A percentile compares a stretch with the other conserved stretches of the same genome.
Conservation (phyloP, 2,113 vertebrate species). For the Pluvialis apricaria region DNA sequence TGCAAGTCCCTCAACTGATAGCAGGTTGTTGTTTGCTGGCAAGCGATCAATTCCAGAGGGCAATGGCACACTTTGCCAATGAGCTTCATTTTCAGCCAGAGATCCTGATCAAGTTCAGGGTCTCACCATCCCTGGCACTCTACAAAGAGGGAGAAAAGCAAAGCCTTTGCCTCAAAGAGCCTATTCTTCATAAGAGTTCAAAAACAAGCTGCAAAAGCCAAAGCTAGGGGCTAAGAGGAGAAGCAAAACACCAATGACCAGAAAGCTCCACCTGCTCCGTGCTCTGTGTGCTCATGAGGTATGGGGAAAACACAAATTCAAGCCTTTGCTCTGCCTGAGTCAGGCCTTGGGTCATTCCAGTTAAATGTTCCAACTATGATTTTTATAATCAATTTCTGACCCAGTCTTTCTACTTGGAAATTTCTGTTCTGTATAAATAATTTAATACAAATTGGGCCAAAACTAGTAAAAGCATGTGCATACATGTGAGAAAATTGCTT, state of each 20-base stretch:
- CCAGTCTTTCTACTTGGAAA: neutral
- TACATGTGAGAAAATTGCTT: neutral
- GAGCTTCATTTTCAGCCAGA: neutral
- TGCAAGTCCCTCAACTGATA: neutral
- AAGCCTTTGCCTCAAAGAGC: neutral
- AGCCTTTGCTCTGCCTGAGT: neutral
- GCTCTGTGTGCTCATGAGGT: neutral
- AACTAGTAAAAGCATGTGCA: neutral
- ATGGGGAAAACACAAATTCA: neutral
- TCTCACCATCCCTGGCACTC: neutral
- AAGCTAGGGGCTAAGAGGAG: neutral
- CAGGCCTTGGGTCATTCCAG: neutral
- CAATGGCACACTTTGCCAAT: neutral
- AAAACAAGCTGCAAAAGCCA: neutral
- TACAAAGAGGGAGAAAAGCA: neutral
- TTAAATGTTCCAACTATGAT: neutral
- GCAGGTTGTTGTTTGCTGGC: neutral
- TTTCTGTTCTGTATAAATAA: neutral
- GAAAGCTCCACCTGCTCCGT: neutral
- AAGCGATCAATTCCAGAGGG: neutral
- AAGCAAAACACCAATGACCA: neutral
- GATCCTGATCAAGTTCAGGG: neutral
- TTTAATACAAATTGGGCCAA: neutral
- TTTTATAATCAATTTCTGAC: neutral
- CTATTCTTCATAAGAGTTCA: neutral